Conservation (phyloP, 2,113 vertebrate genomes). For the Henicopernis longicauda region DNA sequence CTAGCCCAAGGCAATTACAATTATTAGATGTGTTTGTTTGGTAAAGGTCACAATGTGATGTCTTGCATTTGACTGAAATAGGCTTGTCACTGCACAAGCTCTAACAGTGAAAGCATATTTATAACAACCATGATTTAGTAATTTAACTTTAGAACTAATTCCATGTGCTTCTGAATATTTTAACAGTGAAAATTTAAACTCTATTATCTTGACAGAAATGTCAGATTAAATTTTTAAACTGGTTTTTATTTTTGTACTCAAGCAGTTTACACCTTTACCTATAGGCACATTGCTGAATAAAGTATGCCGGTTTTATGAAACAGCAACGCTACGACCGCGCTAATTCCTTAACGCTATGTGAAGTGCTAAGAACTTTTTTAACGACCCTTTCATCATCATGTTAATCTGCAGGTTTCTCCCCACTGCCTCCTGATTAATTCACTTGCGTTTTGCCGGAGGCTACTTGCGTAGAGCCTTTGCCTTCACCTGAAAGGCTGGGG, state of each 20-base stretch:
- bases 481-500: background rate
- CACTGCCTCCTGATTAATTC: background rate
- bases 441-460: background rate
- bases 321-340: background rate
- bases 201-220: background rate
- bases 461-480: background rate
- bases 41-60: constrained; percentile 58
- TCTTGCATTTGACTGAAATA: constrained; percentile 19
- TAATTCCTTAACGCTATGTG: background rate
- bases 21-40: constrained; percentile 37
- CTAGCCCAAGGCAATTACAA: constrained; percentile 47
- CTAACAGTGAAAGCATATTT: constrained; percentile 11
- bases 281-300: background rate
- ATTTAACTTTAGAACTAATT: constrained; percentile 6
- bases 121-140: constrained; percentile 12
- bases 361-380: background rate
- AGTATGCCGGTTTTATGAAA: background rate
- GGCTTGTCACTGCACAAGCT: constrained; percentile 11
- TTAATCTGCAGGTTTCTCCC: background rate
- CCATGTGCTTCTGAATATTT: background rate
- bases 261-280: background rate
- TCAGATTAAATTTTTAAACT: background rate
- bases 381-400: background rate
- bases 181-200: background rate
- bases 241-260: background rate